phyloP scores from a whole-genome alignment of 2,888 invertebrate genomes.

The Steromphala cineraria region DNA sequence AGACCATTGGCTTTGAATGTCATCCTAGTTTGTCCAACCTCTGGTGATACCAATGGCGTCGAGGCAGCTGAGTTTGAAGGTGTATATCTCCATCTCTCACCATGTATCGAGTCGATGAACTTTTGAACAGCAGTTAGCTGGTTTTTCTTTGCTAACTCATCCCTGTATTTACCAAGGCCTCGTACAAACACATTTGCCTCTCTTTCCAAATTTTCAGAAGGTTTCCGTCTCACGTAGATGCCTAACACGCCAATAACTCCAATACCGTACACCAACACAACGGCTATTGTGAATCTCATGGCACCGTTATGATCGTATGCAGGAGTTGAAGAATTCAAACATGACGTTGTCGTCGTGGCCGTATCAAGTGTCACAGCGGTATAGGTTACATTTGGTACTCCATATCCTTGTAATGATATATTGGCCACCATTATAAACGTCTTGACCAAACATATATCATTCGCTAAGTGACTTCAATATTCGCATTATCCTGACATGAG shows the following conservation, averaged over 20 bases:
- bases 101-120: slow-evolving; percentile 10
- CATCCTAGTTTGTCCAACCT: background rate
- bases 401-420: no score
- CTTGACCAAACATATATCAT: no score
- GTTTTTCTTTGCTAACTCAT: slow-evolving; percentile 42
- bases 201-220: slow-evolving; percentile 41
- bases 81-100: background rate
- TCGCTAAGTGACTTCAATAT: no score
- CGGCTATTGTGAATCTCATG: slow-evolving; percentile 57
- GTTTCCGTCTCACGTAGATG: slow-evolving; percentile 45
- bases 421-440: no score
- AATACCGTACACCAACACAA: slow-evolving; percentile 56
- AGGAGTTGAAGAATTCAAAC: background rate
- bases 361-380: no score
- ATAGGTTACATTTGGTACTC: no score
- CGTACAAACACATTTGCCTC: slow-evolving; percentile 51
- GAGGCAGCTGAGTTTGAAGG: background rate
- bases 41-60: background rate
- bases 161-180: slow-evolving; percentile 41
- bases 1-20: background rate
- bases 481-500: no score
- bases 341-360: background rate
- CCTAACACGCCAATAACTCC: slow-evolving; percentile 58
- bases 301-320: slow-evolving; percentile 53
- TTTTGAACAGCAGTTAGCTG: slow-evolving; percentile 25